These are phyloP conservation scores for Scrobipalpa atriplicella DNA, from an alignment of 2,888 invertebrate genomes.

Conservation along the genomic window DNA sequence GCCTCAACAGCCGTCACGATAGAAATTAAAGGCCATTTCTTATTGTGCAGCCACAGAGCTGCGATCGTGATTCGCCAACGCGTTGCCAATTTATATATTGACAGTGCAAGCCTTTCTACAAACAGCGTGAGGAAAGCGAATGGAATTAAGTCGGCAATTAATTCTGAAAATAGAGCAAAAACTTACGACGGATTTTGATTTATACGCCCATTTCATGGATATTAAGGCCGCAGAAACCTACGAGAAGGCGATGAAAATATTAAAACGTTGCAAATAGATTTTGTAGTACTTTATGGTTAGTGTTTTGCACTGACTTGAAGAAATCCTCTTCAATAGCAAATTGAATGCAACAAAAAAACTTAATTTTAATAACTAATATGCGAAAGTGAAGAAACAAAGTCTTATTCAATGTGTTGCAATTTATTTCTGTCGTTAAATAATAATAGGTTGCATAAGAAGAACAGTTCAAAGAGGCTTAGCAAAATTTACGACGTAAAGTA, in stretches of 20 bases:
- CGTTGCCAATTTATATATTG: constrained; percentile 59
- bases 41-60: constrained; percentile 49
- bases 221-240: constrained; percentile 26
- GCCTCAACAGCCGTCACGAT: constrained; percentile 54
- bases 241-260: background rate
- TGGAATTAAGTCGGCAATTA: constrained; percentile 44
- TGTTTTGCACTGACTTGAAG: background rate
- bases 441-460: too few species aligned
- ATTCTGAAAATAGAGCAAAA: constrained; percentile 32
- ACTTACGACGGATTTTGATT: constrained; percentile 28
- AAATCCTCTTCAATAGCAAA: background rate
- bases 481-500: too few species aligned
- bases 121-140: constrained; percentile 42
- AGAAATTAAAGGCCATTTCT: constrained; percentile 61
- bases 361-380: too few species aligned
- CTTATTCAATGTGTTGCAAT: too few species aligned
- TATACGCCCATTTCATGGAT: constrained; percentile 29
- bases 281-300: background rate
- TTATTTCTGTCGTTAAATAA: too few species aligned
- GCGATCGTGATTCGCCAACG: constrained; percentile 61
- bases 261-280: background rate
- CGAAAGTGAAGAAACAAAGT: too few species aligned
- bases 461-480: too few species aligned
- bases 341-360: too few species aligned
- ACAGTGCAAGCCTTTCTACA: constrained; percentile 49